These are phyloP conservation scores for Corbicula japonica DNA, from an alignment of 2,888 invertebrate species.

Conservation along the genomic window DNA sequence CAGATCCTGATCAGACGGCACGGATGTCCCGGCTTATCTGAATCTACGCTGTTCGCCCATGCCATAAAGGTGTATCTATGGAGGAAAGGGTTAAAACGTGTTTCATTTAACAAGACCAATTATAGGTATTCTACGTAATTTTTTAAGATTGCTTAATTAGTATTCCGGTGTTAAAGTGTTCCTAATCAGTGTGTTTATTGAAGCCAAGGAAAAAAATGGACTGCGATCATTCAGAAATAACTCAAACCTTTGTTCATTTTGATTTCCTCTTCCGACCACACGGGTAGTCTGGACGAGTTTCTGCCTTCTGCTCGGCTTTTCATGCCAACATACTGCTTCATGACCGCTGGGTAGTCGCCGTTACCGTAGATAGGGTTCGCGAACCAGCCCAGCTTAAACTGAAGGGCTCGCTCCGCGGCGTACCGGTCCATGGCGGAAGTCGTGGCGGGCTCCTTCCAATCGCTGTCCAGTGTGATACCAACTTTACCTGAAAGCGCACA, in stretches of 20 bases:
- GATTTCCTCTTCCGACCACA: constrained; percentile 81
- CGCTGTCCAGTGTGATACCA: constrained; percentile 79
- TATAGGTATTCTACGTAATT: no score
- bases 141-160: no score
- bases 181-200: no score
- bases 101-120: no score
- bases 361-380: constrained; percentile 83
- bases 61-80: no score
- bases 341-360: constrained; percentile 88
- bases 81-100: no score
- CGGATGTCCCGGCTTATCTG: no score
- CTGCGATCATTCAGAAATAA: background rate
- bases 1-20: no score
- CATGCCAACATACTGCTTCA: constrained; percentile 75
- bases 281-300: constrained; percentile 76
- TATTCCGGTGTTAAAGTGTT: no score
- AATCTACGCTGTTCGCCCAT: no score
- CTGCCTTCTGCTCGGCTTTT: constrained; percentile 77
- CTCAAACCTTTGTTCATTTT: constrained; percentile 75
- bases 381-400: constrained; percentile 84
- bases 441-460: constrained; percentile 79
- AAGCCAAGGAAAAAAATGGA: background rate
- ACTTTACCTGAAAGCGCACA: constrained; percentile 71
- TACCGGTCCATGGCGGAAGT: constrained; percentile 67
- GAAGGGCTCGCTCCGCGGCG: constrained; percentile 78